These are phyloP conservation scores for Natrix natrix DNA, from an alignment of 2,797 vertebrate genomes.

Conservation along the genomic window DNA sequence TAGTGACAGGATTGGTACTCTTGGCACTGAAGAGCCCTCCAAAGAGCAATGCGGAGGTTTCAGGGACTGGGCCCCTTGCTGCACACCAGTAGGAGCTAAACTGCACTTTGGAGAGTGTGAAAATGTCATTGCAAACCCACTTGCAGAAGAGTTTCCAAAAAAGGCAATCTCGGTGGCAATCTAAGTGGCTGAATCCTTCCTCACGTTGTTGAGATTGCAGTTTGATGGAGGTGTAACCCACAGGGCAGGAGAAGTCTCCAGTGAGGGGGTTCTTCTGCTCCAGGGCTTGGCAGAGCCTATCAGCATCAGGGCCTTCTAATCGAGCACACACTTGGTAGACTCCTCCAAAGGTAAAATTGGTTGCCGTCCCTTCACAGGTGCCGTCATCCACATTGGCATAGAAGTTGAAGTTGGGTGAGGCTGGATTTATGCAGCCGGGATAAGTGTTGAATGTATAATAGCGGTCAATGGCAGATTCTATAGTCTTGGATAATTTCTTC, in stretches of 20 bases:
- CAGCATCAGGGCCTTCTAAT: constrained; percentile 46
- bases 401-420: constrained; percentile 86
- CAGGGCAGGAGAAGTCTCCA: constrained; percentile 76
- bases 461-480: constrained; percentile 73
- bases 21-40: constrained; percentile 82
- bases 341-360: constrained; percentile 88
- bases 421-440: constrained; percentile 78
- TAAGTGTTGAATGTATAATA: constrained; percentile 85
- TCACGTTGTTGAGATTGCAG: constrained; percentile 77
- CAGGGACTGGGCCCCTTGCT: constrained; percentile 36
- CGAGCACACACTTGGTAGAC: constrained; percentile 78
- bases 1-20: constrained; percentile 72
- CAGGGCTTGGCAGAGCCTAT: constrained; percentile 71
- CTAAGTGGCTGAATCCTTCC: constrained; percentile 75
- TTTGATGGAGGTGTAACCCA: constrained; percentile 66
- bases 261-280: constrained; percentile 83
- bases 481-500: constrained; percentile 68
- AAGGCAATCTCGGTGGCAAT: constrained; percentile 66
- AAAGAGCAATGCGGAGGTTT: constrained; percentile 81
- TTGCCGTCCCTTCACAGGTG: constrained; percentile 77
- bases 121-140: constrained; percentile 72
- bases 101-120: constrained; percentile 74
- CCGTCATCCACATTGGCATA: constrained; percentile 83
- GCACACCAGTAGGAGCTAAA: constrained; percentile 83
- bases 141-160: constrained; percentile 59